These are phyloP conservation scores for Paguma larvata DNA, from an alignment of 2,797 vertebrate species.

Conservation along the genomic window DNA sequence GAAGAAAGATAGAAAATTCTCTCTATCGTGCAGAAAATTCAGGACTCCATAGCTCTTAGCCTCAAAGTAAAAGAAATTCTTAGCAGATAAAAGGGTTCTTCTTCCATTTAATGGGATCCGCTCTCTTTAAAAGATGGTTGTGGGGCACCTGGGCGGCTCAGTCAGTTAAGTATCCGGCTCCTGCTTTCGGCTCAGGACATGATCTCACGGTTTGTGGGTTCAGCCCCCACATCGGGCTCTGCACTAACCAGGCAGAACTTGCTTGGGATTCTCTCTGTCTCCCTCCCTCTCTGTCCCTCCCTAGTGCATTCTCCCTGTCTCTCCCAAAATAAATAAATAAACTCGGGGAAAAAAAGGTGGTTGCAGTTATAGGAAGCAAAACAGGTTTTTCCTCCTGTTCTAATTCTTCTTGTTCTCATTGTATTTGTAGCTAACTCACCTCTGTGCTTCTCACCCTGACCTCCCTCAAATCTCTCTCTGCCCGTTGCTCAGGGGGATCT, in stretches of 20 bases:
- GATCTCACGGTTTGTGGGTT: no score
- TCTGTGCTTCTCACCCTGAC: not conserved
- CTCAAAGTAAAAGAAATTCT: conserved; percentile 37
- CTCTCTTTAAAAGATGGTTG: not conserved
- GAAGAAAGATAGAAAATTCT: no score
- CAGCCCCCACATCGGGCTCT: no score
- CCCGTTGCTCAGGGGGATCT: not conserved
- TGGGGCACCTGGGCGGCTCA: not conserved
- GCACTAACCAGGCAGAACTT: no score
- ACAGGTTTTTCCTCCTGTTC: not conserved
- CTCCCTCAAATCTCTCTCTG: not conserved
- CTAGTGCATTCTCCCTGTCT: no score
- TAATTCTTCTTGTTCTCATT: conserved; percentile 15
- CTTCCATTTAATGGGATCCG: not conserved
- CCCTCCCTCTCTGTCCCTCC: no score
- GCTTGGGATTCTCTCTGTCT: no score
- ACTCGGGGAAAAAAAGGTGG: not conserved
- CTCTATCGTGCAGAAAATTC: not conserved
- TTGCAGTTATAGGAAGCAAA: not conserved
- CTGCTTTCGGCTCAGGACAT: no score
- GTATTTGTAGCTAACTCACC: not conserved
- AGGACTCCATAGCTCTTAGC: not conserved
- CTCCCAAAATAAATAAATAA: no score
- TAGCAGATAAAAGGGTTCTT: not conserved
- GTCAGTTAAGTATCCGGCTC: no score